Base-by-base conservation (phyloP, 2,113 vertebrate genomes). In the Hoplias malabaricus region DNA sequence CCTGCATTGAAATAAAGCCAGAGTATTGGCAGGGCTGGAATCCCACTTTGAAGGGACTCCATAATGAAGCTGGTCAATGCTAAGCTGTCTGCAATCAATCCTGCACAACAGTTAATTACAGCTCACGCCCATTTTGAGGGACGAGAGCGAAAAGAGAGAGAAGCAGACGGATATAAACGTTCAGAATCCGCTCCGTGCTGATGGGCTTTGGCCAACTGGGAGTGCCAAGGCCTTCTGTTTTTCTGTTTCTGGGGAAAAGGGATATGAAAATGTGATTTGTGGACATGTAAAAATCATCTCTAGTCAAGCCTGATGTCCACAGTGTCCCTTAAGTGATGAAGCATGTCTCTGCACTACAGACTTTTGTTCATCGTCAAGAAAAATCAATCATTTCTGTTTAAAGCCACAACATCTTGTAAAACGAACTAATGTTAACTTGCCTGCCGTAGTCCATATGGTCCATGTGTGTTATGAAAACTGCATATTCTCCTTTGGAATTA, bases 1-100 rank as follows among this genome's bases (percentile, higher is more conserved):
- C 77, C 77, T 77, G 81, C 46, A 86, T 88, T 88, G 90, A 90
- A 92, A 93, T 93, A 92, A 93, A 93, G 91, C 91, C 87, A 69
- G 88, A 80, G 83, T 90, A 92, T 93, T 93, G 92, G 90, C 92
- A 93, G 89, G 82, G 78, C 86, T 84, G 87, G 89, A 92, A 92
- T 93, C 90, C 88, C 84, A 88, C 91, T 92, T 92, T 92, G 89
- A 93, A 91, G 90, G 89, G 86, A 92, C 91, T 92, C 91, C 86
- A 92, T 93, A 92, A 93, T 92, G 90, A 93, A 93, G 90, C 86
- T 89, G 88, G 89, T 93, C 92, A 92, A 93, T 93, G 91, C 84
- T 90, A 91, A 92, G 90, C 89, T 90, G 91, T 90, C 89, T 84
- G 79, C 92, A 90, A 93, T 93, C 91, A 93, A 93, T 93, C 88